Conservation (phyloP, 2,888 invertebrate genomes). For the Seladonia tumulorum region DNA sequence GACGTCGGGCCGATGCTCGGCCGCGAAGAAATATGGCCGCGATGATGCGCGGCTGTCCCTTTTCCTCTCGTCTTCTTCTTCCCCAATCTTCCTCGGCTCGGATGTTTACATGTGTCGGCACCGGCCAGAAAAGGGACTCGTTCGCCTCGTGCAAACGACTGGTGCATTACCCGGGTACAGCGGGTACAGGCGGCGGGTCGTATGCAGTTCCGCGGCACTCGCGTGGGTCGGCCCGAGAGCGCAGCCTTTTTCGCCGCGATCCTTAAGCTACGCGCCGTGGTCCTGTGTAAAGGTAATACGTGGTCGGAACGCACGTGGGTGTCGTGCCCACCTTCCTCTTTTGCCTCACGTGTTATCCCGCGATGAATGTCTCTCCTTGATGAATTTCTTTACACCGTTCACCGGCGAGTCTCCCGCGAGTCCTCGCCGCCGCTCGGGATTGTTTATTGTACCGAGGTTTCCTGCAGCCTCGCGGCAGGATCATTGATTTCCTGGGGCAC, state of each 20-base stretch:
- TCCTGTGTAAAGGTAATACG: constrained; percentile 35
- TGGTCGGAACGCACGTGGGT: constrained; percentile 61
- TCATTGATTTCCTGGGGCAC: background rate
- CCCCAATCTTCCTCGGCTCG: constrained; percentile 27
- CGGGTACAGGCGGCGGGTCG: too few relatives aligned
- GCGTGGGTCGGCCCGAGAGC: constrained; percentile 67
- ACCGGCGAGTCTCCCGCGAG: background rate
- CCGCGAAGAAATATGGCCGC: constrained; percentile 44
- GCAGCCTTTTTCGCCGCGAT: constrained; percentile 58
- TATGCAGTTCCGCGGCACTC: constrained; percentile 40
- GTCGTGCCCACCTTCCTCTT: constrained; percentile 60
- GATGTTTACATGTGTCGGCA: constrained; percentile 67
- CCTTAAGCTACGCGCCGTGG: constrained; percentile 29
- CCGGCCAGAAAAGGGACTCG: constrained; percentile 59
- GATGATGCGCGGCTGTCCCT: constrained; percentile 55
- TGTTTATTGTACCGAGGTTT: background rate
- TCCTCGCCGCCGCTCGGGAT: background rate
- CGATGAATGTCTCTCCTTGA: constrained; percentile 31
- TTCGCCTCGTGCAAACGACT: constrained; percentile 71
- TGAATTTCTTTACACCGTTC: constrained; percentile 34
- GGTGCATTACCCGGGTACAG: constrained; percentile 62
- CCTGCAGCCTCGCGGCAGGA: background rate
- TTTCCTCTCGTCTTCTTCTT: background rate
- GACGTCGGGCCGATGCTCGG: constrained; percentile 31
- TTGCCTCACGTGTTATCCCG: constrained; percentile 23